Base-by-base conservation (phyloP, 2,113 vertebrate species). In the Rissa tridactyla region DNA sequence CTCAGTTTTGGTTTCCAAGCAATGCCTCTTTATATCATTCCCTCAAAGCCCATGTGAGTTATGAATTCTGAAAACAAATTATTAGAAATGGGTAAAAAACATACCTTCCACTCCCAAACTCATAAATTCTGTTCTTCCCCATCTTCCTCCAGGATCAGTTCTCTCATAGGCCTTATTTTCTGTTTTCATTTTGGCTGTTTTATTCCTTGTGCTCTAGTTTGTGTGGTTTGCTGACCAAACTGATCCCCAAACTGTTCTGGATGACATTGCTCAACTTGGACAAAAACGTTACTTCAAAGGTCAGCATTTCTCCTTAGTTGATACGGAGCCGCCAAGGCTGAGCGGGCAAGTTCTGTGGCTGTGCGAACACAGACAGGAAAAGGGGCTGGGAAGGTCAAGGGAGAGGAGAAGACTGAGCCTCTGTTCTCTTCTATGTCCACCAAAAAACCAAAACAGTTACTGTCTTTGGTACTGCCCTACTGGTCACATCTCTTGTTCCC, bases 161-260 rank as follows among this genome's bases (percentile, higher is more conserved):
- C 16, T 62, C 18, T 78, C 22, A 21, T 10, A 46, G 3, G 2
- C 30, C 11, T 62, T 1, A 57, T 68, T 23, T 86, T 58, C 64
- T 89, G 5, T 16, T 86, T 60, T 46, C 5, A 12, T 36, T 90
- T 90, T 64, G 15, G 3, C 6, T 42, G 18, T 30, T 18, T 47
- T 57, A 32, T 26, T 85, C 15, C 30, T 73, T 49, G 14, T 29
- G 3, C 3, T 79, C 10, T 58, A 40, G 12, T 36, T 71, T 2
- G 1, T 44, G 34, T 38, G 42, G 12, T 65, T 82, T 49, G 21
- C 52, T 73, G 38, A 23, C 9, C 20, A 71, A 83, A 58, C 5
- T 54, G 32, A 46, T 6, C 3, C 10, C 27, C n/a, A 71, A 18
- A 23, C 30, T 0, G 0, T 47, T 32, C 40, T 27, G 54, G 15